Base-by-base conservation (phyloP, 2,113 vertebrate species). In the Lanius collurio region DNA sequence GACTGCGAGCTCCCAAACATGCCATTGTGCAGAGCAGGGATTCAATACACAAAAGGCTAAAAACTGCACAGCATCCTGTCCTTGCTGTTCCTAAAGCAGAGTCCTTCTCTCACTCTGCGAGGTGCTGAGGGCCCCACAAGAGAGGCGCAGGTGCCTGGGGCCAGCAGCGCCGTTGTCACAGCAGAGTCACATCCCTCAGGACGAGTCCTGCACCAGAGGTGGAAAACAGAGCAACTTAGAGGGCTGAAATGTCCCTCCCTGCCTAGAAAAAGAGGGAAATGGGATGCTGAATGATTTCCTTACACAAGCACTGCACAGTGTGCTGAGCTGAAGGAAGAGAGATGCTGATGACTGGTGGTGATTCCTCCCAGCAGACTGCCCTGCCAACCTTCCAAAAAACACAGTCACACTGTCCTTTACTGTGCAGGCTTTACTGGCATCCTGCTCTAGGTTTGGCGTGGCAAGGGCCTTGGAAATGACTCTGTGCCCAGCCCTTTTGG, bases 11-110 rank as follows among this genome's bases (percentile, higher is more conserved):
- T 94, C 90, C 83, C 74, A 83, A 89, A 90, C 56, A 33, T 5
- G 35, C 83, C 83, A 97, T 95, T 97, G 95, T 96, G 82, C 86
- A 69, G 88, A 83, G 64, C 68, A 68, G 78, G 79, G 87, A 75
- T 88, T 96, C 90, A 94, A 71, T 90, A 92, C 83, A 96, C 96
- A 96, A 97, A 97, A 89, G 94, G 95, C 96, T 96, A 96, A 96
- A 96, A 96, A 96, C 93, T 97, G 92, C 94, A 46, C 93, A 64
- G 94, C 94, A 96, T 97, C 96, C 96, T 96, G 96, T 96, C 80
- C 90, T 83, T 18, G 31, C 81, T 93, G 65, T 75, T 96, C 68
- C 69, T 65, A 26, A 71, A 75, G 77, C 10, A 20, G 53, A 89
- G 73, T 33, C 31, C 73, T 60, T 22, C 90, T 93, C 68, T 74